These are phyloP conservation scores for Callaeas wilsoni DNA, from an alignment of 2,113 vertebrate species.

Conservation along the genomic window DNA sequence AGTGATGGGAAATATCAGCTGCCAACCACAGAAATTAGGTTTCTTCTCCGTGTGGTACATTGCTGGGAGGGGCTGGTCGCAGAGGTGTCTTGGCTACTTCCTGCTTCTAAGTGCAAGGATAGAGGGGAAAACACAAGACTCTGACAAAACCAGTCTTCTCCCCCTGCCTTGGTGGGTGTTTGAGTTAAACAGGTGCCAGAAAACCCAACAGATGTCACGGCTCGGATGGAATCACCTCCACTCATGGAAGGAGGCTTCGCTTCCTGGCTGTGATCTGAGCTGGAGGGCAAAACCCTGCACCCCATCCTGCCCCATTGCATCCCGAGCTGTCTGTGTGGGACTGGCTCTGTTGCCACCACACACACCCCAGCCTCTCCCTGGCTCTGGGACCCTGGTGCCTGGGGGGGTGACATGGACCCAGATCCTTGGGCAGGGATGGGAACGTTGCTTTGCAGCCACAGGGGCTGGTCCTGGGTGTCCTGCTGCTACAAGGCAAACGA, in stretches of 20 bases:
- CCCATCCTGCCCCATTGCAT: accelerated
- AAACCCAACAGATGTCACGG: not conserved
- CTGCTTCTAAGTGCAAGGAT: not conserved
- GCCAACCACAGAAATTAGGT: not conserved
- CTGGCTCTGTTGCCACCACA: not conserved
- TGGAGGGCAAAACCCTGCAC: not conserved
- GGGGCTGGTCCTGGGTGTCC: not conserved
- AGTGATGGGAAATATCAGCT: not conserved
- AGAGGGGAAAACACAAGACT: not conserved
- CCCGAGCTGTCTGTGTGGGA: not conserved
- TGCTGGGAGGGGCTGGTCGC: not conserved
- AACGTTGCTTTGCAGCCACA: accelerated
- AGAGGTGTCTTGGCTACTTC: not conserved
- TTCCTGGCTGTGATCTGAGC: not conserved
- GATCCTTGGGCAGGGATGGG: not conserved
- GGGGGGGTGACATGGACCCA: not conserved
- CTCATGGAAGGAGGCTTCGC: not conserved
- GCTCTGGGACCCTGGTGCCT: not conserved
- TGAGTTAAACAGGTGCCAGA: not conserved
- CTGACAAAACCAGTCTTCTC: not conserved
- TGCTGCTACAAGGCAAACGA: not conserved
- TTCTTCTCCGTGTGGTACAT: not conserved
- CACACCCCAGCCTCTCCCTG: not conserved
- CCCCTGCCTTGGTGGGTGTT: accelerated
- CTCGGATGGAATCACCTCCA: not conserved